Percentiles rank a stretch among this genome's conserved stretches.
Evolutionary conservation across 1,140 invertebrate species (phyloP).

Genomic region (Steinernema feltiae): DNA sequence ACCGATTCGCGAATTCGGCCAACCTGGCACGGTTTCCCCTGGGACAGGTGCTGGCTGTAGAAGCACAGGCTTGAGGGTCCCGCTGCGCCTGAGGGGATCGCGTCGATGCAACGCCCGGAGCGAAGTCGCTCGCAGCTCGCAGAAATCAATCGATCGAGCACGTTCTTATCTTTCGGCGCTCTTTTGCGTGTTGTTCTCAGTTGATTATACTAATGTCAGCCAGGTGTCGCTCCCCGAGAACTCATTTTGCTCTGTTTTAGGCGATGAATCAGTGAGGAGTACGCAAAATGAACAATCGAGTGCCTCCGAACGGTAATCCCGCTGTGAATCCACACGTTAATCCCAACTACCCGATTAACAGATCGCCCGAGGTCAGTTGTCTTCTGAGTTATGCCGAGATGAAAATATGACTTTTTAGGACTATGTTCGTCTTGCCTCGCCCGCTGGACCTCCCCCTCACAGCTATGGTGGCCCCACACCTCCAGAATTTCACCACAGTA

Average conservation of each 20-base stretch:
- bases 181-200: background rate
- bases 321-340: too few relatives aligned
- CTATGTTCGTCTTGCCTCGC: background rate
- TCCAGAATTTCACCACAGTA: background rate
- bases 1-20: background rate
- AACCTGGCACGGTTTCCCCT: background rate
- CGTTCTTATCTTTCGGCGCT: slow-evolving; percentile 9
- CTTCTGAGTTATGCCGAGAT: background rate
- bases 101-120: background rate
- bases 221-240: background rate
- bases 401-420: background rate
- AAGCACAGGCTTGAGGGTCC: too few relatives aligned
- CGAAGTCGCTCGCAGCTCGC: background rate
- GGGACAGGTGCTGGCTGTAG: too few relatives aligned
- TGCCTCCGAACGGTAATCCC: too few relatives aligned
- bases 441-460: background rate
- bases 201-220: background rate
- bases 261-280: too few relatives aligned
- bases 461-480: background rate
- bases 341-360: background rate
- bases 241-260: background rate
- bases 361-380: background rate
- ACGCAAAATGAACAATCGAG: slow-evolving; percentile 9
- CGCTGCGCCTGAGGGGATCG: background rate
- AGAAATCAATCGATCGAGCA: background rate